phyloP scores from a whole-genome alignment of 2,888 invertebrate species.

The Lamellibrachia satsuma region DNA sequence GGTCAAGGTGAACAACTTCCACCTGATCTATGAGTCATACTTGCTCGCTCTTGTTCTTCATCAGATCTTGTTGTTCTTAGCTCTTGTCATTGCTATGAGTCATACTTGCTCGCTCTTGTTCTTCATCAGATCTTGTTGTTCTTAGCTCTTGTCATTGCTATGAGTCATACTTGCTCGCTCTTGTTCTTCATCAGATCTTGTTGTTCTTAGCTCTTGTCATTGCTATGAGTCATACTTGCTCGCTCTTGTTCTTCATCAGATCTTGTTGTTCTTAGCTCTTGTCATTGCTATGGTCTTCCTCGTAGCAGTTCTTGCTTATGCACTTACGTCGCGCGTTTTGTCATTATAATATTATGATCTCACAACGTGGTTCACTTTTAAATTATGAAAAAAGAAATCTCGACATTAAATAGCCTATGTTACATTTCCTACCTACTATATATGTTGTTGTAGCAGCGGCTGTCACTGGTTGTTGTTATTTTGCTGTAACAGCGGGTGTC shows the following conservation, averaged over 20 bases:
- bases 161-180: background rate
- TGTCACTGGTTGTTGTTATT: too few relatives aligned
- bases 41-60: too few relatives aligned
- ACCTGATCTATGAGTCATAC: background rate
- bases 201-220: conserved; percentile 17
- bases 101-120: too few relatives aligned
- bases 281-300: background rate
- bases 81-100: background rate
- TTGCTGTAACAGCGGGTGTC: too few relatives aligned
- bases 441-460: too few relatives aligned
- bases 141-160: conserved; percentile 9
- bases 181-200: background rate
- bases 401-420: too few relatives aligned
- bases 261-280: background rate
- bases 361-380: too few relatives aligned
- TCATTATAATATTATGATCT: background rate
- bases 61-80: background rate
- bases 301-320: background rate
- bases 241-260: background rate
- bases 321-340: conserved; percentile 14
- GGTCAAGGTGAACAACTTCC: conserved; percentile 62
- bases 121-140: background rate
- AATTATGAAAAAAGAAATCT: too few relatives aligned
- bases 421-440: too few relatives aligned
- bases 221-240: background rate